Evolutionary conservation across 2,797 vertebrate species (phyloP).

Genomic region (Tolypeutes matacus): DNA sequence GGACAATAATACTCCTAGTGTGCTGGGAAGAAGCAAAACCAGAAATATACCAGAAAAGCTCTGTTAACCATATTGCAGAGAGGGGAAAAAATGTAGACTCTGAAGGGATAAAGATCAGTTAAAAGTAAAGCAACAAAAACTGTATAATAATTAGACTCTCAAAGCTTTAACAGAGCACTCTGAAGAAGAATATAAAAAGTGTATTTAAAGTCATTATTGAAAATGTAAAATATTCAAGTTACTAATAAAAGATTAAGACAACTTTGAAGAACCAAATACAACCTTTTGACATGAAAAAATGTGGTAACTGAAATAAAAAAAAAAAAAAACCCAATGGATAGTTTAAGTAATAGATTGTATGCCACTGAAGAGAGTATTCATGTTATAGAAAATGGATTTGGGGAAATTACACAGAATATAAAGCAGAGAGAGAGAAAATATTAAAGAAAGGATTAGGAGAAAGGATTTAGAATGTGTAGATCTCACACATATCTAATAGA

Average conservation of each 20-base stretch:
- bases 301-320: constrained; percentile 10
- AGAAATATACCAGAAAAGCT: not conserved
- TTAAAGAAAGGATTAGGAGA: not conserved
- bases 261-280: not conserved
- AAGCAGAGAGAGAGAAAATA: not conserved
- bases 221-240: not conserved
- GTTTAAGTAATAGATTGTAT: not conserved
- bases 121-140: not conserved
- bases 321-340: not conserved
- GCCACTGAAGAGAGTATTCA: constrained; percentile 27
- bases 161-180: not conserved
- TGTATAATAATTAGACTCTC: not conserved
- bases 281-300: not conserved
- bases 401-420: constrained; percentile 5
- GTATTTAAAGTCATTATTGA: not conserved
- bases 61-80: no score
- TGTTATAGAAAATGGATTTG: constrained; percentile 12
- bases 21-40: not conserved
- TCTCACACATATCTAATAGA: not conserved
- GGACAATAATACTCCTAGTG: not conserved
- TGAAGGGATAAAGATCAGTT: not conserved
- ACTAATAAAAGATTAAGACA: not conserved
- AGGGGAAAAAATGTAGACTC: not conserved
- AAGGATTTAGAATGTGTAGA: not conserved
- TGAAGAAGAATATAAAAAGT: not conserved